Percentiles rank a stretch among this genome's conserved stretches.
Conservation (phyloP, 1,140 invertebrate species). For the Halictus rubicundus region DNA sequence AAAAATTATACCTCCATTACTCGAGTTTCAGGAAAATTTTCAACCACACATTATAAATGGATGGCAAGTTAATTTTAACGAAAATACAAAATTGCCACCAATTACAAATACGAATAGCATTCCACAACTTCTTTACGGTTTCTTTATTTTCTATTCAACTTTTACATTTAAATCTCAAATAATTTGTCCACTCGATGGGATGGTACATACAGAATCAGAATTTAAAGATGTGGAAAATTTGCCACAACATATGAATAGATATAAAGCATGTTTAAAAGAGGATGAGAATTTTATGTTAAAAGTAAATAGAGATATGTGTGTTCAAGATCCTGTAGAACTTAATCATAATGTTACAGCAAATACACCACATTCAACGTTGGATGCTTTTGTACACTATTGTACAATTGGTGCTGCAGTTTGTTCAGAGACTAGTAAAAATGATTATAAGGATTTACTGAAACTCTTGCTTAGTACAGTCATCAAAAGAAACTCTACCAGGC, state of each 20-base stretch:
- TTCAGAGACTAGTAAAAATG: conserved; percentile 17
- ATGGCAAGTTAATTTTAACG: conserved; percentile 80
- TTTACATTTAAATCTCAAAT: conserved; percentile 81
- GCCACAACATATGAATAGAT: conserved; percentile 75
- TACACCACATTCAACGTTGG: conserved; percentile 60
- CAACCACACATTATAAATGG: conserved; percentile 69
- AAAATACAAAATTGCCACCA: conserved; percentile 43
- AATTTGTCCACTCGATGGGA: conserved; percentile 82
- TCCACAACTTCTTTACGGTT: conserved; percentile 81
- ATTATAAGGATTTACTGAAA: conserved; percentile 61
- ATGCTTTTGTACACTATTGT: conserved; percentile 64
- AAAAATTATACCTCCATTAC: conserved; percentile 76
- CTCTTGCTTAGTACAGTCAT: conserved; percentile 15
- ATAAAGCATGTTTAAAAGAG: conserved; percentile 74
- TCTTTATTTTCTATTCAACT: conserved; percentile 82
- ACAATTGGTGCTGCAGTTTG: conserved; percentile 59
- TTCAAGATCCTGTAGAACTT: conserved; percentile 85
- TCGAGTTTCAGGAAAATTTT: conserved; percentile 69
- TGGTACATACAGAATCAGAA: conserved; percentile 70
- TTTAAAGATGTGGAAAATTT: conserved; percentile 76
- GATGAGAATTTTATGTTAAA: conserved; percentile 70
- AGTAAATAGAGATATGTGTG: conserved; percentile 75
- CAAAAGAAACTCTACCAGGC: conserved; percentile 1
- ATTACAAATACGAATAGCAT: conserved; percentile 65
- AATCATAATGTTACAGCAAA: conserved; percentile 79